Evolutionary conservation across 2,888 invertebrate genomes (phyloP).

Genomic region (Trichopria drosophilae): DNA sequence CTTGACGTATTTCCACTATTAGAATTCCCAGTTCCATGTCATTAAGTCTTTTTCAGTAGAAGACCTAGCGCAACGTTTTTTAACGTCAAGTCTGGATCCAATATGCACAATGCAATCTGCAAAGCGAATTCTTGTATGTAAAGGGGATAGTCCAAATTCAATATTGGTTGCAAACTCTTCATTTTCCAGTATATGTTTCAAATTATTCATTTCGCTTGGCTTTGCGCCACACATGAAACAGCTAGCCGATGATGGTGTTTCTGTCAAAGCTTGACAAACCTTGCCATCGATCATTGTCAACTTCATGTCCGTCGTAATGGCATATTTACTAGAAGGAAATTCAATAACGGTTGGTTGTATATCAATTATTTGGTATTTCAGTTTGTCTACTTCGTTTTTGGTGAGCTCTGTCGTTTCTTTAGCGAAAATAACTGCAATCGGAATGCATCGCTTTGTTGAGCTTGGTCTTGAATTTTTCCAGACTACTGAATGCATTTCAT

Average conservation of each 20-base stretch:
- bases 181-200: neutral
- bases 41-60: neutral
- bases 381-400: neutral
- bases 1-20: neutral
- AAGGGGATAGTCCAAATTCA: neutral
- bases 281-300: no score
- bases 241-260: neutral
- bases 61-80: neutral
- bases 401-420: neutral
- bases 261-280: neutral
- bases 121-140: neutral
- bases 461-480: no score
- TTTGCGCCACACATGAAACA: neutral
- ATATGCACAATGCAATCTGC: neutral
- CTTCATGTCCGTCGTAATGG: neutral
- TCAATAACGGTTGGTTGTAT: neutral
- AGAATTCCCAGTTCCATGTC: neutral
- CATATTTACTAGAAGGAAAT: neutral
- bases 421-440: neutral
- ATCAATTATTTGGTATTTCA: neutral
- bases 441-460: no score
- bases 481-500: no score
- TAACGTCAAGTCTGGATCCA: neutral
- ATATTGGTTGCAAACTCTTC: neutral
- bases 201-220: neutral